phyloP scores from a whole-genome alignment of 2,888 invertebrate genomes.

The Anodontia alba region DNA sequence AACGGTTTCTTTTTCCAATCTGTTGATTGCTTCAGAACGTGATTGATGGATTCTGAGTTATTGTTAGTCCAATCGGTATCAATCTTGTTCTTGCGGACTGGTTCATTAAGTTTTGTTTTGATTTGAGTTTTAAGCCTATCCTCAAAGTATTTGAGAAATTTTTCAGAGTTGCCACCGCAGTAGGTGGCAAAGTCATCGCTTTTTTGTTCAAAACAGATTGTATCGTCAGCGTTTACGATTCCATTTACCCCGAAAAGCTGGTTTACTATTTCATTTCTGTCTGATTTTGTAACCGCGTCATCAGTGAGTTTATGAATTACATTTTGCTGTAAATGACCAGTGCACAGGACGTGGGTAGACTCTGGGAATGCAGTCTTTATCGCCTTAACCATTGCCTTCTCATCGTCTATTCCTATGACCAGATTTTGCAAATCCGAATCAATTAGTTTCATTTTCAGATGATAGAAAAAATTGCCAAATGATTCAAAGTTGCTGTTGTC shows the following conservation, averaged over 20 bases:
- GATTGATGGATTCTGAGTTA: too few relatives aligned
- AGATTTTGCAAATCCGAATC: background rate
- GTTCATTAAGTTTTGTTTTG: too few relatives aligned
- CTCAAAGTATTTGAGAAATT: too few relatives aligned
- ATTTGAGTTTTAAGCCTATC: too few relatives aligned
- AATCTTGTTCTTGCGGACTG: too few relatives aligned
- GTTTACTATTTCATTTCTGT: slow-evolving; percentile 13
- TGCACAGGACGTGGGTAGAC: slow-evolving; percentile 27
- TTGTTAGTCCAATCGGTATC: too few relatives aligned
- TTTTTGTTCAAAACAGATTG: slow-evolving; percentile 29
- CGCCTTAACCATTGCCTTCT: slow-evolving; percentile 30
- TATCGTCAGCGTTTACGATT: slow-evolving; percentile 24
- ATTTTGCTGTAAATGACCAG: slow-evolving; percentile 23
- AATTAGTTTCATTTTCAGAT: slow-evolving; percentile 39
- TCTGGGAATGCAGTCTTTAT: slow-evolving; percentile 7
- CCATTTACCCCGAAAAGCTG: slow-evolving; percentile 32
- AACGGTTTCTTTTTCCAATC: too few relatives aligned
- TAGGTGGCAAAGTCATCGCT: slow-evolving; percentile 30
- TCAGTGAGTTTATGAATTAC: slow-evolving; percentile 17
- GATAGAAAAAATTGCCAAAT: slow-evolving; percentile 38
- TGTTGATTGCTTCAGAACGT: too few relatives aligned
- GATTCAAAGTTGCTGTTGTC: slow-evolving; percentile 54
- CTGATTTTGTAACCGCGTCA: slow-evolving; percentile 10
- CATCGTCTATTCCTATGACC: slow-evolving; percentile 34
- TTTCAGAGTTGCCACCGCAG: background rate